Conservation (phyloP, 2,113 vertebrate genomes). For the Meleagris gallopavo region DNA sequence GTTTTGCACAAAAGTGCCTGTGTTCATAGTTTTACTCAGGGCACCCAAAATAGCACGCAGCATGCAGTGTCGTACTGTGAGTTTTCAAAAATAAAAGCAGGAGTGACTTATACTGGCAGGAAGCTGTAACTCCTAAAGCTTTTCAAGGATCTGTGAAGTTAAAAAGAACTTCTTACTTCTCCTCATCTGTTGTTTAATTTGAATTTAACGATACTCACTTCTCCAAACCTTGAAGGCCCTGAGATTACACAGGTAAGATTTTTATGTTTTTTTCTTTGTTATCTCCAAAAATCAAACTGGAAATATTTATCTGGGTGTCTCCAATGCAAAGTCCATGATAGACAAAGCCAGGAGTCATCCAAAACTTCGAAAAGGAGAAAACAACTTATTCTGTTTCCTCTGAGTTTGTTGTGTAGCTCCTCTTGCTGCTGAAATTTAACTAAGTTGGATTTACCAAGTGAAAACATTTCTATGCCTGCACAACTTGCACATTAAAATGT, state of each 20-base stretch:
- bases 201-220: neutral
- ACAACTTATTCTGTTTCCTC: neutral
- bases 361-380: neutral
- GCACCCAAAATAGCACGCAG: constrained; percentile 79
- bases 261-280: neutral
- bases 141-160: constrained; percentile 13
- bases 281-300: neutral
- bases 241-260: constrained; percentile 69
- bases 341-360: neutral
- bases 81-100: constrained; percentile 70
- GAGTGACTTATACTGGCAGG: constrained; percentile 61
- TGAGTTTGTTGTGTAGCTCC: fast-evolving
- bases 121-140: constrained; percentile 34
- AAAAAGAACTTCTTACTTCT: neutral
- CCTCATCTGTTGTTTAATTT: neutral
- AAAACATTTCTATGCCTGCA: neutral
- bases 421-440: neutral
- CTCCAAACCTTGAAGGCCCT: neutral
- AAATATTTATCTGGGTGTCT: neutral
- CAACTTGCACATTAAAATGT: neutral
- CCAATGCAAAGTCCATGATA: neutral
- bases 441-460: neutral
- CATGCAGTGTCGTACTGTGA: constrained; percentile 72
- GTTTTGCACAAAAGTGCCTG: constrained; percentile 88
- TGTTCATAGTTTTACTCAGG: constrained; percentile 86